Evolutionary conservation across 2,888 invertebrate genomes (phyloP).

Genomic region (Miltochrista miniata): DNA sequence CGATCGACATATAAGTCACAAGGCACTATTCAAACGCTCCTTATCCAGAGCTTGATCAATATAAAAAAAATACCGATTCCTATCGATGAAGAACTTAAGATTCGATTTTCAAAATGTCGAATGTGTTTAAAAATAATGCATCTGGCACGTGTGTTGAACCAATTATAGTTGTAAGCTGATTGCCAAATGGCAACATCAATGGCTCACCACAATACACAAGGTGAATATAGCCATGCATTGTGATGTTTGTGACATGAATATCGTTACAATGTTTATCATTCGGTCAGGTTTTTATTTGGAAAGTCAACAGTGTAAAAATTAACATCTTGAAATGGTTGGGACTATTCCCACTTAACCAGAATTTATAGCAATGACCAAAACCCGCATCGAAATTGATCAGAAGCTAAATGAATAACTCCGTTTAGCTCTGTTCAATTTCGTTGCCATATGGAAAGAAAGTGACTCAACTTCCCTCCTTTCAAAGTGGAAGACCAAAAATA

Average conservation of each 20-base stretch:
- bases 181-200: conserved; percentile 57
- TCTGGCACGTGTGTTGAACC: conserved; percentile 45
- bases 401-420: too few species aligned
- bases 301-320: too few species aligned
- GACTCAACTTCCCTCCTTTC: too few species aligned
- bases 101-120: conserved; percentile 35
- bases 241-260: conserved; percentile 24
- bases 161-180: conserved; percentile 41
- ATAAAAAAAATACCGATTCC: too few species aligned
- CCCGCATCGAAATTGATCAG: too few species aligned
- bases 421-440: too few species aligned
- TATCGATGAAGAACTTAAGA: conserved; percentile 4
- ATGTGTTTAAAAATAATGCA: conserved; percentile 48
- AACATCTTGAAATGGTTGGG: too few species aligned
- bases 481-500: too few species aligned
- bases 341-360: too few species aligned
- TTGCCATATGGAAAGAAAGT: too few species aligned
- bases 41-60: background rate
- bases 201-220: conserved; percentile 23
- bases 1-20: conserved; percentile 38
- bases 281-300: conserved; percentile 15
- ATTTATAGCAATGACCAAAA: too few species aligned
- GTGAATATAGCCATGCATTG: conserved; percentile 23
- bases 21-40: conserved; percentile 29
- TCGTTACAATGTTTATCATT: conserved; percentile 3